A percentile compares a stretch with the other conserved stretches of the same genome.
Evolutionary conservation across 1,140 invertebrate genomes (phyloP).

Genomic region (Condylostylus longicornis): DNA sequence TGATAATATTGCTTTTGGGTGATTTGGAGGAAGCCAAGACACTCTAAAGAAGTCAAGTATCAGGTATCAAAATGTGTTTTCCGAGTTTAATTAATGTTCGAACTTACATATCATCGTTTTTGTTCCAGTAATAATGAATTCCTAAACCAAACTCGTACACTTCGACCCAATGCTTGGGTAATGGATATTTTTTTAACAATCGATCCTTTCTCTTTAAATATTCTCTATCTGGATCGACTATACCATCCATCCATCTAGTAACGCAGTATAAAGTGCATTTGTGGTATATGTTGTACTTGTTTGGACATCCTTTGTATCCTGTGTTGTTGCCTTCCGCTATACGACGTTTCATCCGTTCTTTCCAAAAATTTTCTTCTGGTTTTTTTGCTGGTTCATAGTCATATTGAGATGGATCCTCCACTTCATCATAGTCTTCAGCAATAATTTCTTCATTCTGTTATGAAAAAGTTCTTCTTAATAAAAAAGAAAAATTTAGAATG

Average conservation of each 20-base stretch:
- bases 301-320: conserved; percentile 75
- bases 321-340: conserved; percentile 42
- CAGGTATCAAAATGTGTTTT: conserved; percentile 77
- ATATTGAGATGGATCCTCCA: conserved; percentile 13
- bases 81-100: conserved; percentile 98
- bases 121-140: conserved; percentile 26
- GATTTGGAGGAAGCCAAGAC: conserved; percentile 82
- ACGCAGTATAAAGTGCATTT: conserved; percentile 81
- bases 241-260: conserved; percentile 70
- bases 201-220: conserved; percentile 60
- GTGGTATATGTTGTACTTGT: conserved; percentile 91
- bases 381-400: conserved; percentile 17
- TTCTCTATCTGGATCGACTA: conserved; percentile 49
- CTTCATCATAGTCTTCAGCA: conserved; percentile 67
- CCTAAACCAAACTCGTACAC: conserved; percentile 75
- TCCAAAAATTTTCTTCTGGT: conserved; percentile 34
- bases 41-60: no score
- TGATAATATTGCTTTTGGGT: conserved; percentile 70
- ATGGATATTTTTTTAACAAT: conserved; percentile 76
- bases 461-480: no score
- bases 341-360: conserved; percentile 34
- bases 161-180: conserved; percentile 86
- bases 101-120: conserved; percentile 11
- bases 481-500: no score
- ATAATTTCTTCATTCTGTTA: conserved; percentile 57